Percentiles rank a stretch among this genome's conserved stretches.
Evolutionary conservation across 1,140 invertebrate species (phyloP).

Genomic region (Papilio polyxenes): DNA sequence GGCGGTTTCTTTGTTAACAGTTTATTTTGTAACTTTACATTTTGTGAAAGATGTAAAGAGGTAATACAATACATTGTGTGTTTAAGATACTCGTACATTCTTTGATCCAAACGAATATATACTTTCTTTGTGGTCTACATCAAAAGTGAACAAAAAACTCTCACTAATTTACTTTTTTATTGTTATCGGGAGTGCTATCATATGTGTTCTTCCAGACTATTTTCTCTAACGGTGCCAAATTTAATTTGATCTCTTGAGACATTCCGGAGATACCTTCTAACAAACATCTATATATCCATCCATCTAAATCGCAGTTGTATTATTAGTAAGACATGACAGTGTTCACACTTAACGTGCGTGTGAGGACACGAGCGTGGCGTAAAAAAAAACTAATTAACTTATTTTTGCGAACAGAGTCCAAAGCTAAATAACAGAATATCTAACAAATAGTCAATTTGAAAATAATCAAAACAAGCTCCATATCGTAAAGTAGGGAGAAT

Average conservation of each 20-base stretch:
- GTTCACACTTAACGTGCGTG: too few species aligned
- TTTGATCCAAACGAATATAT: background rate
- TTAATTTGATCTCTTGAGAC: too few species aligned
- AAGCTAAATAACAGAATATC: background rate
- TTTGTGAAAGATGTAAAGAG: background rate
- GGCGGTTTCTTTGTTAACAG: conserved; percentile 1
- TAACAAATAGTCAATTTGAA: background rate
- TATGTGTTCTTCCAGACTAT: too few species aligned
- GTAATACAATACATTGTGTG: background rate
- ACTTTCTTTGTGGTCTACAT: background rate
- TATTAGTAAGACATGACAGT: too few species aligned
- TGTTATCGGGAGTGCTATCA: too few species aligned
- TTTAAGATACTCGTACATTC: background rate
- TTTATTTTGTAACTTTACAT: conserved; percentile 18
- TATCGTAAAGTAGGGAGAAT: background rate
- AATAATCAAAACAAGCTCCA: background rate
- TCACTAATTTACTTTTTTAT: too few species aligned
- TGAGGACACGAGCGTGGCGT: background rate
- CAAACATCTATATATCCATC: too few species aligned
- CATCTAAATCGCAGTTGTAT: too few species aligned
- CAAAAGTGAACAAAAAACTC: background rate
- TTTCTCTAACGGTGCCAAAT: too few species aligned
- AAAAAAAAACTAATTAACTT: too few species aligned
- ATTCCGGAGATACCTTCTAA: too few species aligned
- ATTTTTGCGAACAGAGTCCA: too few species aligned